phyloP scores from a whole-genome alignment of 1,140 invertebrate genomes.

The Anagrus nilaparvatae region DNA sequence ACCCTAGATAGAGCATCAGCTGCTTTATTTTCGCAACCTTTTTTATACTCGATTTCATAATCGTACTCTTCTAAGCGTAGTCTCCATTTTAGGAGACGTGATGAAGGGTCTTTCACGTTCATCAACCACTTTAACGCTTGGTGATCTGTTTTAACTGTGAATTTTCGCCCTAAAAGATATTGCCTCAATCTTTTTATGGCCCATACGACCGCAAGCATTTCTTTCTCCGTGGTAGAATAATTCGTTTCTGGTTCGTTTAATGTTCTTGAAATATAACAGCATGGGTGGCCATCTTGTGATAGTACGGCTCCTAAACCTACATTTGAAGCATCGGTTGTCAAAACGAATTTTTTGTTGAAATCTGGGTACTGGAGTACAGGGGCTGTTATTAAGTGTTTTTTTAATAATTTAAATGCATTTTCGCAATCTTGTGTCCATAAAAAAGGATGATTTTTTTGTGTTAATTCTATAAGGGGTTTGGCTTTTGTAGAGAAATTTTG shows the following conservation, averaged over 20 bases:
- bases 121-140: conserved; percentile 16
- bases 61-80: conserved; percentile 17
- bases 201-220: conserved; percentile 9
- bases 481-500: conserved; percentile 2
- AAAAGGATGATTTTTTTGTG: conserved; percentile 1
- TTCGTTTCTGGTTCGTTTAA: conserved; percentile 9
- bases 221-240: conserved; percentile 10
- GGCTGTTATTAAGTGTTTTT: not conserved
- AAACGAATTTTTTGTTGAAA: conserved; percentile 24
- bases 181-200: conserved; percentile 13
- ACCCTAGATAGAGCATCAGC: too few species aligned
- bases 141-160: conserved; percentile 18
- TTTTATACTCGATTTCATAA: conserved; percentile 23
- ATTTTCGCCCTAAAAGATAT: conserved; percentile 17
- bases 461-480: conserved; percentile 7
- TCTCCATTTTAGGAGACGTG: too few species aligned
- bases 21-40: too few species aligned
- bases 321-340: conserved; percentile 15
- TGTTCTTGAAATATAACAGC: conserved; percentile 11
- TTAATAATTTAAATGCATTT: conserved; percentile 5
- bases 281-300: conserved; percentile 13
- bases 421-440: conserved; percentile 1
- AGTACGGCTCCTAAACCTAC: conserved; percentile 14
- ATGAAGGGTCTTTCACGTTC: too few species aligned
- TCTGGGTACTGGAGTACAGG: conserved; percentile 13